Conservation (phyloP, 2,797 vertebrate genomes). For the Melanogrammus aeglefinus region DNA sequence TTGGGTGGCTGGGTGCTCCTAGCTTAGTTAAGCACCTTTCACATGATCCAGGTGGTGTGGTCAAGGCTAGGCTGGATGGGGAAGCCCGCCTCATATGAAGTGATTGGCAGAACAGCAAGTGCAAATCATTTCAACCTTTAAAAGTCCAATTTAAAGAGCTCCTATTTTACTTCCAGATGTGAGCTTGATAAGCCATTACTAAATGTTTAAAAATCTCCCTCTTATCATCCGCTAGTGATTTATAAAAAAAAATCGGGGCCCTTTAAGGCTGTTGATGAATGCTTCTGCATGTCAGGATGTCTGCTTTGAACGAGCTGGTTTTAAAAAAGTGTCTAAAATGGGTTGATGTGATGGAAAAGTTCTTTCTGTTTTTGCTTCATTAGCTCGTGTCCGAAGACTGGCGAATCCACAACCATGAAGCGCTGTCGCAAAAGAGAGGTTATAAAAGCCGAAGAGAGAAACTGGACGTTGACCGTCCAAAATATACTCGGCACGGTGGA, state of each 20-base stretch:
- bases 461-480: conserved; percentile 59
- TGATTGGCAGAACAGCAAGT: no score
- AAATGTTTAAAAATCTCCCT: no score
- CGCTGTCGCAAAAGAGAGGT: conserved; percentile 9
- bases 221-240: no score
- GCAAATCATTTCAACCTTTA: no score
- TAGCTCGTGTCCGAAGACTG: conserved; percentile 13
- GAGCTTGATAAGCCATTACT: no score
- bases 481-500: conserved; percentile 47
- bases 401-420: fast-evolving
- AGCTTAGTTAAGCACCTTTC: no score
- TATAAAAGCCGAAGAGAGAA: conserved; percentile 26
- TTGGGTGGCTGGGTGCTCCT: not conserved
- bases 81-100: no score
- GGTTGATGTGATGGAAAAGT: not conserved
- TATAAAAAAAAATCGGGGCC: no score
- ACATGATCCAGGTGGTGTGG: no score
- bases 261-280: not conserved
- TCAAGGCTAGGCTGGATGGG: no score
- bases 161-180: no score
- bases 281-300: not conserved
- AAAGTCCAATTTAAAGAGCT: no score
- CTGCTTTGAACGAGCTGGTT: not conserved
- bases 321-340: not conserved
- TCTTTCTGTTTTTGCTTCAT: conserved; percentile 17